A percentile compares a stretch with the other conserved stretches of the same genome.
phyloP scores from a whole-genome alignment of 2,113 vertebrate species.

The Bubo bubo region DNA sequence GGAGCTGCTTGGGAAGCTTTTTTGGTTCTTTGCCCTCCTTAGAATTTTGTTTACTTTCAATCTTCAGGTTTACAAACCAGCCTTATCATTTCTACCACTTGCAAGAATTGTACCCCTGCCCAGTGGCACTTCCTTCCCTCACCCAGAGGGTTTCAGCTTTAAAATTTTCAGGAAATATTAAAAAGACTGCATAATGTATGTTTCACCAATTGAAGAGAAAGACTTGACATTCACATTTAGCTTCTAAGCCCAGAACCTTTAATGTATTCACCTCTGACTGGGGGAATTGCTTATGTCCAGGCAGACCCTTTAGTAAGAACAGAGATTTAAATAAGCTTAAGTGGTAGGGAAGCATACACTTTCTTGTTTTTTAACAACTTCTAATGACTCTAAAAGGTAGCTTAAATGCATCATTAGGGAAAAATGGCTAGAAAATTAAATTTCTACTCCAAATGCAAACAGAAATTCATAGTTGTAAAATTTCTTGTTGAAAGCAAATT shows the following conservation, averaged over 20 bases:
- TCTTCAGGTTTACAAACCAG: background rate
- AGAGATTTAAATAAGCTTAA: background rate
- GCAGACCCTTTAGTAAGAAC: background rate
- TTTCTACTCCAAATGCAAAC: background rate
- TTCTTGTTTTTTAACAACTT: background rate
- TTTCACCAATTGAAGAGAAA: background rate
- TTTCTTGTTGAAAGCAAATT: background rate
- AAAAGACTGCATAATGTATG: background rate
- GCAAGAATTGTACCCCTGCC: background rate
- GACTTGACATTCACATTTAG: background rate
- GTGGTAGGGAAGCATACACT: background rate
- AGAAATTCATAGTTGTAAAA: background rate
- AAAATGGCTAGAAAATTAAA: background rate
- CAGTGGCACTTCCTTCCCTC: background rate
- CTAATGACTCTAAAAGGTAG: background rate
- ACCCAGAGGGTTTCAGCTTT: background rate
- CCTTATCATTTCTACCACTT: background rate
- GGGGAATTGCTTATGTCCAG: background rate
- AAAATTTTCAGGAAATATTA: background rate
- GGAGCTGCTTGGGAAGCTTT: background rate
- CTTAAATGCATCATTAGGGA: background rate
- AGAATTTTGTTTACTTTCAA: background rate
- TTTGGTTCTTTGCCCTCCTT: background rate
- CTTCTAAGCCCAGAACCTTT: background rate
- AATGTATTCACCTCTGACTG: background rate